Conservation (phyloP, 2,888 invertebrate species). For the Drosophila longiperda region DNA sequence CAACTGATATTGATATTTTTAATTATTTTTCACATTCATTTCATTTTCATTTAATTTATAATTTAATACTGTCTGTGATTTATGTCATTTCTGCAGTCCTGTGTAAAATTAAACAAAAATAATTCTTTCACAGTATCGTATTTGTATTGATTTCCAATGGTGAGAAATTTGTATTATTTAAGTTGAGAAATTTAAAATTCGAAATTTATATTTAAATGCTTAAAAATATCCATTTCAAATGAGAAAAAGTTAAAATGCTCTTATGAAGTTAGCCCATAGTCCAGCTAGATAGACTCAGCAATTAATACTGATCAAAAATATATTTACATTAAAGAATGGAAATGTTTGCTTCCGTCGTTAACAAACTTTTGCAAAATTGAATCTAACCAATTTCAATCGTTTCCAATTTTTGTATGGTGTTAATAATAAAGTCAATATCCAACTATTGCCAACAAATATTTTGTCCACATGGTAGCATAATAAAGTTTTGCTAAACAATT, state of each 20-base stretch:
- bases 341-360: neutral
- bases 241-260: neutral
- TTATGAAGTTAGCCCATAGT: neutral
- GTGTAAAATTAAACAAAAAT: neutral
- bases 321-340: neutral
- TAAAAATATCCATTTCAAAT: neutral
- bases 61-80: neutral
- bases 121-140: neutral
- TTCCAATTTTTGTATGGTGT: neutral
- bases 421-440: conserved; percentile 16
- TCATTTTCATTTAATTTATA: neutral
- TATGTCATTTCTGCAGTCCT: neutral
- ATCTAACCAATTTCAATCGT: neutral
- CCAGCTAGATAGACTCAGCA: neutral
- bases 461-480: conserved; percentile 42
- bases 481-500: conserved; percentile 40
- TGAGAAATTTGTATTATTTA: neutral
- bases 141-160: neutral
- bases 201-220: neutral
- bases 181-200: neutral
- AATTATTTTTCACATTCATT: neutral
- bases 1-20: neutral
- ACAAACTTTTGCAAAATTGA: neutral
- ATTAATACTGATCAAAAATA: neutral
- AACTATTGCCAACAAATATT: conserved; percentile 49